A percentile compares a stretch with the other conserved stretches of the same genome.
phyloP scores from a whole-genome alignment of 2,888 invertebrate species.

The Hemaris fuciformis region DNA sequence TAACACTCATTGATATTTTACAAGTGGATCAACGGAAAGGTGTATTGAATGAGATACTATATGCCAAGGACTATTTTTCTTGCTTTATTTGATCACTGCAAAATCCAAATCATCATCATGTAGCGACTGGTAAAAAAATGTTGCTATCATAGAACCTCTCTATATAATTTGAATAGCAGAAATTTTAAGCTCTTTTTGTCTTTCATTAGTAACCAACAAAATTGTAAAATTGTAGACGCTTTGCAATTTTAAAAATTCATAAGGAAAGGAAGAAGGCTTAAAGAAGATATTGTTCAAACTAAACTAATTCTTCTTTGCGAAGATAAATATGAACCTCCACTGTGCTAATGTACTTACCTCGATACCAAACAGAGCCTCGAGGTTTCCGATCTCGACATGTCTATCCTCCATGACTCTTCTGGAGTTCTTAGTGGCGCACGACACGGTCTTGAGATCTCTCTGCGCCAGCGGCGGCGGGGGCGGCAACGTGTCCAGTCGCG shows the following conservation, averaged over 20 bases:
- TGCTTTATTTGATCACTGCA: neutral
- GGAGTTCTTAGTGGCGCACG: constrained; percentile 89
- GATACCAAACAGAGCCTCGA: constrained; percentile 90
- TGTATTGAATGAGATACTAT: neutral
- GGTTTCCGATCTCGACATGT: constrained; percentile 90
- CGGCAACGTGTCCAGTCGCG: constrained; percentile 83
- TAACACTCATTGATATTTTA: neutral
- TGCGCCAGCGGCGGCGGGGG: constrained; percentile 81
- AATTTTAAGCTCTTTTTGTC: too few relatives aligned
- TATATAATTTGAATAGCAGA: too few relatives aligned
- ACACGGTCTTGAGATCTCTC: constrained; percentile 78
- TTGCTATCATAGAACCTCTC: too few relatives aligned
- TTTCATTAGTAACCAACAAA: too few relatives aligned
- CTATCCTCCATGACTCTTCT: constrained; percentile 96
- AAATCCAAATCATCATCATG: too few relatives aligned
- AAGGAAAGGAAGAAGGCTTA: too few relatives aligned
- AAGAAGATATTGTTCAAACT: too few relatives aligned
- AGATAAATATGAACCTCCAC: too few relatives aligned
- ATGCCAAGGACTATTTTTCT: neutral
- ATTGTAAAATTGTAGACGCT: too few relatives aligned
- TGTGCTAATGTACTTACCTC: constrained; percentile 78
- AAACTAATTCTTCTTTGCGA: too few relatives aligned
- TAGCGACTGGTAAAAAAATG: too few relatives aligned
- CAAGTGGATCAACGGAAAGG: neutral
- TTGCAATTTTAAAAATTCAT: too few relatives aligned